Conservation (phyloP, 35 echinoderm and acorn worm species). For the Lytechinus pictus region DNA sequence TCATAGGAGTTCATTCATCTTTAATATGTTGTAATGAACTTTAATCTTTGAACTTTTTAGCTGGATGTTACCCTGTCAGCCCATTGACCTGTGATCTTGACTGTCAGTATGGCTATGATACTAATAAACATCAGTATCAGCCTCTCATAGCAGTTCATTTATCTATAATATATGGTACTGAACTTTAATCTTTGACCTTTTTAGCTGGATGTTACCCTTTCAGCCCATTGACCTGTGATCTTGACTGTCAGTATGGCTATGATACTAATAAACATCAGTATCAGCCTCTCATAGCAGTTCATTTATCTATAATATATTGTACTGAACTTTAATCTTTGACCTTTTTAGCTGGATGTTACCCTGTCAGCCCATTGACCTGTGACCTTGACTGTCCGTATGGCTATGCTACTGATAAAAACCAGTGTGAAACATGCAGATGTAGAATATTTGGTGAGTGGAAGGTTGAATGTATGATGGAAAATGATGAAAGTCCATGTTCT, state of each 20-base stretch:
- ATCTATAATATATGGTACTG: no score
- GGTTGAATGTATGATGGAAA: no score
- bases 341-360: conserved; percentile 50
- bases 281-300: no score
- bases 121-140: conserved; percentile 21
- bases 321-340: background rate
- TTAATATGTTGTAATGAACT: no score
- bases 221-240: conserved; percentile 28
- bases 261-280: conserved; percentile 35
- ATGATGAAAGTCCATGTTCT: no score
- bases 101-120: conserved; percentile 49
- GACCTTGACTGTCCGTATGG: conserved; percentile 36
- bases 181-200: background rate
- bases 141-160: no score
- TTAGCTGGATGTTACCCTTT: conserved; percentile 42
- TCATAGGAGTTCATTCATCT: no score
- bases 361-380: conserved; percentile 20
- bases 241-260: conserved; percentile 36
- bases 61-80: conserved; percentile 34
- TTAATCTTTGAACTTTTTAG: conserved; percentile 19
- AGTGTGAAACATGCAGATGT: conserved; percentile 52
- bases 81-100: conserved; percentile 24
- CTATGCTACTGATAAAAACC: conserved; percentile 29
- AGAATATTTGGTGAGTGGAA: conserved; percentile 49
- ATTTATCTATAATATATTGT: no score